Conservation (phyloP, 2,113 vertebrate species). For the Oreochromis niloticus region DNA sequence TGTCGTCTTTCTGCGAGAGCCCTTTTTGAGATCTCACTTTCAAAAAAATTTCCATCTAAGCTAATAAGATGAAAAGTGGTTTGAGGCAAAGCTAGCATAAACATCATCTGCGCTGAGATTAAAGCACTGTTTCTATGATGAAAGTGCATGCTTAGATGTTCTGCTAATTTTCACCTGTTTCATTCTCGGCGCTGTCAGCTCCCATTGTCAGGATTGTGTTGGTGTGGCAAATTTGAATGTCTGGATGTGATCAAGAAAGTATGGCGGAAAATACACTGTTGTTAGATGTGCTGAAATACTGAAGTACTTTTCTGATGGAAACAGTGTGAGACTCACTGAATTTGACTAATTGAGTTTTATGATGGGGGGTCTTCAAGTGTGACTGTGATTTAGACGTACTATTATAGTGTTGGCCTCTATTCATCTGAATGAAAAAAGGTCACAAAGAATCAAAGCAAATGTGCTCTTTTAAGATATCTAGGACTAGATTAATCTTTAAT, state of each 20-base stretch:
- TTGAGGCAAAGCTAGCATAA: slow-evolving; percentile 42
- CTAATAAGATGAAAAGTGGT: slow-evolving; percentile 54
- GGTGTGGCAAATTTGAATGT: slow-evolving; percentile 1
- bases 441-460: background rate
- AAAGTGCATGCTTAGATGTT: slow-evolving; percentile 50
- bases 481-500: background rate
- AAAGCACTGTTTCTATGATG: slow-evolving; percentile 49
- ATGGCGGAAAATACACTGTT: background rate
- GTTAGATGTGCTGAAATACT: slow-evolving; percentile 13
- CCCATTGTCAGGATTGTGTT: slow-evolving; percentile 22
- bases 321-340: background rate
- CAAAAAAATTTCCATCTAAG: background rate
- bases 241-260: background rate
- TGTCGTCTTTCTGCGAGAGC: background rate
- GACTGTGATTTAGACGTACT: slow-evolving; percentile 7
- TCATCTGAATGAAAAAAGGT: slow-evolving; percentile 16
- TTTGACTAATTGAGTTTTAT: slow-evolving; percentile 35
- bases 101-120: slow-evolving; percentile 52
- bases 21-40: slow-evolving; percentile 21
- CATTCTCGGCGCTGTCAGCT: slow-evolving; percentile 23
- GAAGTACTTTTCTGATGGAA: slow-evolving; percentile 5
- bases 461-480: background rate
- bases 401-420: background rate
- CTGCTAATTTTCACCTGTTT: slow-evolving; percentile 47
- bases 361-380: background rate